phyloP scores from a whole-genome alignment of 2,888 invertebrate species.

The Orthosia gothica region DNA sequence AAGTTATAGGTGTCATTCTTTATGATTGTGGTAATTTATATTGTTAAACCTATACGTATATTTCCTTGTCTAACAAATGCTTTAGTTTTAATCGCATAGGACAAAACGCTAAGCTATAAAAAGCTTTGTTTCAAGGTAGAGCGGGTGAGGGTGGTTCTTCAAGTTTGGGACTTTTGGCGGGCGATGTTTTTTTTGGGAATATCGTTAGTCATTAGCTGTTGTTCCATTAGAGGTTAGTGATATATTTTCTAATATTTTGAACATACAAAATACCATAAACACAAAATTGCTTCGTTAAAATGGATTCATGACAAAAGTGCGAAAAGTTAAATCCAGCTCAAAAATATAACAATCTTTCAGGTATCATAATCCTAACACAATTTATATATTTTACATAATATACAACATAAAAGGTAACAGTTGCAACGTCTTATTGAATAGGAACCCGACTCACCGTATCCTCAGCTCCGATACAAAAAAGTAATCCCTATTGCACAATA shows the following conservation, averaged over 20 bases:
- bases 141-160: background rate
- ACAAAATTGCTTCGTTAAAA: too few species aligned
- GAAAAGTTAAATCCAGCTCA: background rate
- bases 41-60: conserved; percentile 1
- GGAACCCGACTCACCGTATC: conserved; percentile 84
- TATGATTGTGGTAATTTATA: too few species aligned
- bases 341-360: conserved; percentile 14
- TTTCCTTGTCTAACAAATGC: background rate
- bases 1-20: too few species aligned
- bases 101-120: background rate
- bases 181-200: conserved; percentile 15
- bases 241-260: background rate
- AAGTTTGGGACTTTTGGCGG: conserved; percentile 35
- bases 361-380: conserved; percentile 18
- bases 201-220: conserved; percentile 8
- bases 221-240: background rate
- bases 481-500: conserved; percentile 87
- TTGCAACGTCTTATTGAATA: conserved; percentile 74
- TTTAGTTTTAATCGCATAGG: background rate
- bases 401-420: conserved; percentile 63
- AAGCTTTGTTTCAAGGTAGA: background rate
- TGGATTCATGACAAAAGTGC: too few species aligned
- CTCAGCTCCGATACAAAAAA: conserved; percentile 78
- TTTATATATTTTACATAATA: conserved; percentile 54
- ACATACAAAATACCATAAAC: rapidly evolving